Base-by-base conservation (phyloP, 2,888 invertebrate genomes). In the Cheilosia pagana region DNA sequence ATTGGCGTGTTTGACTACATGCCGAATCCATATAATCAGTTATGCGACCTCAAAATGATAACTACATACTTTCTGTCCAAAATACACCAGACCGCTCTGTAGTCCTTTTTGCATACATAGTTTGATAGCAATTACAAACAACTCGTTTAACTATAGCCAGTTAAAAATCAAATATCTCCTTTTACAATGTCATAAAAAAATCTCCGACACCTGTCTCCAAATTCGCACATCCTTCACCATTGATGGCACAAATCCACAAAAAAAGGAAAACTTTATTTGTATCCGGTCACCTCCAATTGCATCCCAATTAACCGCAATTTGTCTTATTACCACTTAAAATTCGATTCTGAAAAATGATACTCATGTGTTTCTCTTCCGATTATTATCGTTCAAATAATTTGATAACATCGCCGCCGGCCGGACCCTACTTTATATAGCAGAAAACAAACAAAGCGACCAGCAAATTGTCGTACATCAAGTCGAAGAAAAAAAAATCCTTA, bases 301-400 rank as follows among this genome's bases (percentile, higher is more conserved):
- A 85, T 81, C 85, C 85, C 85, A 85, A 85, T 85, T 85, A 85
- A 60, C 75, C 85, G 85, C 85, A 85, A 85, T 85, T 85, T 85
- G 85, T 85, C 85, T 85, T 85, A 85, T 85, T 85, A 85, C 85
- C 85, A 85, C 85, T 85, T 85, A 85, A 85, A 85, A 85, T 48
- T 67, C 81, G 55, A 81, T 85, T 85, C 85, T 31, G n/a, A 71
- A 79, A 78, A 85, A 76, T 67, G 65, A 72, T 76, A 71, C 57
- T 71, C 67, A 43, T 76, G 45, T 85, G 65, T 75, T 57, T 60
- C 31, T 63, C 67, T 62, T 67, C 50, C 85, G 81, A 76, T 67
- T 45, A 85, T 81, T 85, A 85, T 85, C 75, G 81, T 75, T 71
- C 59, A 85, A 75, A 75, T 81, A 75, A 81, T 81, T 81, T 81